These are phyloP conservation scores for Theonella swinhoei DNA, from an alignment of 37 sponge, comb jelly and placozoan species.

Conservation along the genomic window DNA sequence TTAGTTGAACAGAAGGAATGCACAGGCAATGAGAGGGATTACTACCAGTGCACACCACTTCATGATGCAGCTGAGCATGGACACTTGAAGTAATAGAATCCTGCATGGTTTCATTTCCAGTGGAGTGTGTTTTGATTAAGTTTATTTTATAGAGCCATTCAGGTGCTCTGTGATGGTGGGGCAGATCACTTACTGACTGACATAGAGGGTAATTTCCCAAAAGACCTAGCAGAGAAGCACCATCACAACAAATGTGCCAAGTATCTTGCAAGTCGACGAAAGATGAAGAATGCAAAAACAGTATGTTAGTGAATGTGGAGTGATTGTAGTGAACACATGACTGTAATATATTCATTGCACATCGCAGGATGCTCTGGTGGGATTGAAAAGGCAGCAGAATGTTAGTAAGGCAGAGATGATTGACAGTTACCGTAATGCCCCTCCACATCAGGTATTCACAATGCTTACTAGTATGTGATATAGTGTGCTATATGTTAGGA, in stretches of 20 bases:
- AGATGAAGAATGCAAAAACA: conserved; percentile 1
- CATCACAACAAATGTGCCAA: conserved; percentile 47
- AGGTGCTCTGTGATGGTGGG: conserved; percentile 49
- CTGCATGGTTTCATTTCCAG: not conserved
- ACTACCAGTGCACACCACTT: conserved; percentile 73
- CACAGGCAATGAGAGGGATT: conserved; percentile 81
- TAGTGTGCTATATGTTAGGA: too few species aligned
- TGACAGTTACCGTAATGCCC: conserved; percentile 53
- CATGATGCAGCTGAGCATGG: conserved; percentile 91
- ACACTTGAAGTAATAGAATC: conserved; percentile 65
- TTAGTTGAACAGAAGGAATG: conserved; percentile 59
- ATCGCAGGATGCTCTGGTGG: not conserved
- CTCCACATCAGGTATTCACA: conserved; percentile 48
- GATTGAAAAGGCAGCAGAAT: not conserved
- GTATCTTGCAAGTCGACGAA: conserved; percentile 29
- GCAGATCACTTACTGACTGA: conserved; percentile 44
- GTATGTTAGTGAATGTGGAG: not conserved
- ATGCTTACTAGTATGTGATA: too few species aligned
- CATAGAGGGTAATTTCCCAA: conserved; percentile 57
- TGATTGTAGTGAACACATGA: not conserved
- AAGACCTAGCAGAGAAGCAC: conserved; percentile 52
- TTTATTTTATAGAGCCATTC: conserved; percentile 27
- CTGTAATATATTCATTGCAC: not conserved
- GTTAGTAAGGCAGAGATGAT: conserved; percentile 31
- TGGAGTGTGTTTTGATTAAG: not conserved